Percentiles rank a stretch among this genome's conserved stretches.
These are phyloP conservation scores for Sebastes oblongus DNA, from an alignment of 2,797 vertebrate genomes.

Conservation along the genomic window DNA sequence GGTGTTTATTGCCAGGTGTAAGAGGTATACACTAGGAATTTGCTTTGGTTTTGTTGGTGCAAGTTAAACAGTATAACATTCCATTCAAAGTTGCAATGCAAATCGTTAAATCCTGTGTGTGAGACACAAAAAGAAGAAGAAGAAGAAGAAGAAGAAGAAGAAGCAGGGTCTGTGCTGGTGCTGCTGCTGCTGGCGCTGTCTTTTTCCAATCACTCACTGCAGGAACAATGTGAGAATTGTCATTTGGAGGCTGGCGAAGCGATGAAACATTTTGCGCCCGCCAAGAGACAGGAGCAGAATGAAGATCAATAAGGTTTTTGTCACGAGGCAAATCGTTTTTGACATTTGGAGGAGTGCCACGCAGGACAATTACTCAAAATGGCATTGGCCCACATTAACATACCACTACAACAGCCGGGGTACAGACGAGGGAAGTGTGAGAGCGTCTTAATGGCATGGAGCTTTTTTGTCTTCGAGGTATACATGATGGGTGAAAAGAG, in stretches of 20 bases:
- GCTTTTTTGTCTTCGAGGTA: constrained; percentile 42
- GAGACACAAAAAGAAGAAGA: neutral
- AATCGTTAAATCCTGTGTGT: neutral
- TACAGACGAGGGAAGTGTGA: constrained; percentile 25
- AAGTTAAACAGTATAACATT: no score
- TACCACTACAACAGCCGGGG: constrained; percentile 65
- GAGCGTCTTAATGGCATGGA: constrained; percentile 48
- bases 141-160: neutral
- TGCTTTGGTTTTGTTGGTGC: no score
- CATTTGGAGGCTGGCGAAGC: constrained; percentile 55
- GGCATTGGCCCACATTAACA: constrained; percentile 77
- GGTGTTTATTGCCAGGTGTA: no score
- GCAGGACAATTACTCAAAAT: constrained; percentile 80
- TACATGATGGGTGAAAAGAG: constrained; percentile 35
- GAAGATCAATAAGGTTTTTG: constrained; percentile 80
- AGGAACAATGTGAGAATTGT: constrained; percentile 77
- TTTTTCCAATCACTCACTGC: constrained; percentile 53
- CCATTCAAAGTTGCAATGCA: constrained; percentile 2
- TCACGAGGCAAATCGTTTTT: constrained; percentile 81
- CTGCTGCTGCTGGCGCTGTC: constrained; percentile 39
- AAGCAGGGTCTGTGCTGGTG: constrained; percentile 31
- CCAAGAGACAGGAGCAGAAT: constrained; percentile 76
- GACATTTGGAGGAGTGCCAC: constrained; percentile 79
- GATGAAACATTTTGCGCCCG: constrained; percentile 60
- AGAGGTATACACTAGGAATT: no score